Evolutionary conservation across 2,888 invertebrate species (phyloP).

Genomic region (Drosophila flavopinicola): DNA sequence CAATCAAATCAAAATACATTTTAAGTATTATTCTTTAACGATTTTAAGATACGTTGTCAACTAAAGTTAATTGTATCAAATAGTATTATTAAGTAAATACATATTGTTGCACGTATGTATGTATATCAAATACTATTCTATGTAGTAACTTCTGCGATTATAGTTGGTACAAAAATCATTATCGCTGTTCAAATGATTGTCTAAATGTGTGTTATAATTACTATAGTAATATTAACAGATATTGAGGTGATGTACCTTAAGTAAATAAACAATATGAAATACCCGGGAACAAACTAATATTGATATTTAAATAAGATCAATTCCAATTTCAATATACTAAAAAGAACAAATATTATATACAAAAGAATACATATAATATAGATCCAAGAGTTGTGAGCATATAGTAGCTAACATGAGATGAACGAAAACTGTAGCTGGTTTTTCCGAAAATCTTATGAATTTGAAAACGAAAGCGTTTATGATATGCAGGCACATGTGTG

Average conservation of each 20-base stretch:
- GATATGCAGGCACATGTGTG: conserved; percentile 42
- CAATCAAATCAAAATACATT: not conserved
- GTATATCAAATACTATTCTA: not conserved
- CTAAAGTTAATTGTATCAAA: no score
- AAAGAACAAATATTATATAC: not conserved
- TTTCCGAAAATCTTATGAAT: conserved; percentile 80
- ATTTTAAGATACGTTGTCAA: not conserved
- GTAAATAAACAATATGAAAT: not conserved
- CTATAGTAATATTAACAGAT: no score
- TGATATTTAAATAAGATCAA: not conserved
- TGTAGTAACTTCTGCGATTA: no score
- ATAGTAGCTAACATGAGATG: conserved; percentile 30
- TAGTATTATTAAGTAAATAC: conserved; percentile 1
- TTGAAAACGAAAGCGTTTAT: conserved; percentile 59
- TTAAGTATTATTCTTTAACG: not conserved
- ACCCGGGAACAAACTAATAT: no score
- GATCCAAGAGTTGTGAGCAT: not conserved
- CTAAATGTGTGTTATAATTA: no score
- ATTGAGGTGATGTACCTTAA: no score
- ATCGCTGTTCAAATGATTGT: no score
- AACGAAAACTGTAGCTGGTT: conserved; percentile 65
- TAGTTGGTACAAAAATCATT: no score
- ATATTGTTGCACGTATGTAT: not conserved
- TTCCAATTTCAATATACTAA: not conserved
- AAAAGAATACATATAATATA: not conserved